Percentiles rank a stretch among this genome's conserved stretches.
These are phyloP conservation scores for Lathamus discolor DNA, from an alignment of 2,113 vertebrate genomes.

Conservation along the genomic window DNA sequence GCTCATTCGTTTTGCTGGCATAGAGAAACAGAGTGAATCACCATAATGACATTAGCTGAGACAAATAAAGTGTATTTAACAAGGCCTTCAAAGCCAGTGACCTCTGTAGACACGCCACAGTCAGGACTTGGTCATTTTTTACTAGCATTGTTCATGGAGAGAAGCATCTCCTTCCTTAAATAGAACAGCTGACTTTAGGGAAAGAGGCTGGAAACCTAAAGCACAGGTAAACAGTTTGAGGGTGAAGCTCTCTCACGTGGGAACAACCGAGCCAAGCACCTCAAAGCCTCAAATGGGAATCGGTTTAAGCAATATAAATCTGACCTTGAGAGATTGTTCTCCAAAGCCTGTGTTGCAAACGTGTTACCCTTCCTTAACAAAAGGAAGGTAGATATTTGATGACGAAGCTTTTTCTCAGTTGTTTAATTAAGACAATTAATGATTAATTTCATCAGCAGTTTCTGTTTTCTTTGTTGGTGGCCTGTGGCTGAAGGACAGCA, in stretches of 20 bases:
- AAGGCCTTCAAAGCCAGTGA: not conserved
- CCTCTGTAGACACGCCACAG: not conserved
- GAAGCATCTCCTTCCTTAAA: conserved; percentile 1
- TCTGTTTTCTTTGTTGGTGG: not conserved
- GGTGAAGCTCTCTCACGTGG: not conserved
- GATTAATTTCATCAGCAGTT: conserved; percentile 31
- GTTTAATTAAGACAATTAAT: conserved; percentile 43
- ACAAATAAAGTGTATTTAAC: not conserved
- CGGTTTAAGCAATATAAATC: not conserved
- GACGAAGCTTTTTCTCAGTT: conserved; percentile 6
- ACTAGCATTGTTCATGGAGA: not conserved
- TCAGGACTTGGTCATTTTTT: not conserved
- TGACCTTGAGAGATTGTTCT: not conserved
- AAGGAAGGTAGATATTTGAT: not conserved
- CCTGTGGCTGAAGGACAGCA: conserved; percentile 23
- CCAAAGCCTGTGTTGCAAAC: not conserved
- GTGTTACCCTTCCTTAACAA: not conserved
- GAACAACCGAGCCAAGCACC: not conserved
- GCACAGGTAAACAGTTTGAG: not conserved
- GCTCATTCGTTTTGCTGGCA: not conserved
- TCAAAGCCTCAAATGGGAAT: not conserved
- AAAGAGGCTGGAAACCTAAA: not conserved
- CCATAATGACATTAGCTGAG: not conserved
- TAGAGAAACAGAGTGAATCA: not conserved
- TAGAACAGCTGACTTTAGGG: not conserved